A percentile compares a stretch with the other conserved stretches of the same genome.
phyloP scores from a whole-genome alignment of 2,113 vertebrate species.

The Acrocephalus kingi region DNA sequence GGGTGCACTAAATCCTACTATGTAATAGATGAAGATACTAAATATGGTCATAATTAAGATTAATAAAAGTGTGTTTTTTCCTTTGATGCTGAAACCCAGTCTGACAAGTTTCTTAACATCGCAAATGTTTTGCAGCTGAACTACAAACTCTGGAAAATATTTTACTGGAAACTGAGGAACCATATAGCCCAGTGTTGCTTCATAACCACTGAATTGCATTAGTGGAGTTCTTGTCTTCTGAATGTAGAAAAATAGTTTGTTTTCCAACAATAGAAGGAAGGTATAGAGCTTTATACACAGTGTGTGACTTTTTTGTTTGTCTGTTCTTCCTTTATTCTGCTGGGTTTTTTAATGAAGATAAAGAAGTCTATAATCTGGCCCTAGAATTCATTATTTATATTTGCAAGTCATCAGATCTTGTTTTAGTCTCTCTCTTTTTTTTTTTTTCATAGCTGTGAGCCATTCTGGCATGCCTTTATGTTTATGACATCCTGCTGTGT shows the following conservation, averaged over 20 bases:
- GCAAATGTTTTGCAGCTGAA: neutral
- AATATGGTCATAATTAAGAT: neutral
- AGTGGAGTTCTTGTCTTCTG: neutral
- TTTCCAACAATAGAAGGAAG: neutral
- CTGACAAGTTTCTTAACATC: neutral
- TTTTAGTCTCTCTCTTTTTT: constrained; percentile 8
- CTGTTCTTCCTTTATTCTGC: neutral
- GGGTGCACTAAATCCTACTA: neutral
- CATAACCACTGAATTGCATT: neutral
- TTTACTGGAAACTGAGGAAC: neutral
- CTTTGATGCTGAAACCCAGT: neutral
- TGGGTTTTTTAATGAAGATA: constrained; percentile 46
- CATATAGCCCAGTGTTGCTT: neutral
- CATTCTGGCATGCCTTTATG: constrained; percentile 63
- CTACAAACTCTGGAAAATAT: neutral
- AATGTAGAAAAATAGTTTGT: neutral
- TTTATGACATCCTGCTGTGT: constrained; percentile 73
- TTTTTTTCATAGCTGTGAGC: constrained; percentile 54
- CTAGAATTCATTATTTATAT: constrained; percentile 66
- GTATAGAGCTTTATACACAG: neutral
- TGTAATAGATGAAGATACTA: neutral
- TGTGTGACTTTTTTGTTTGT: neutral
- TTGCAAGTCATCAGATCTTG: constrained; percentile 65
- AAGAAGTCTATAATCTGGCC: constrained; percentile 19
- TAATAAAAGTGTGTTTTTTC: neutral